Base-by-base conservation (phyloP, 2,888 invertebrate genomes). In the Scaptomyza polygonia region DNA sequence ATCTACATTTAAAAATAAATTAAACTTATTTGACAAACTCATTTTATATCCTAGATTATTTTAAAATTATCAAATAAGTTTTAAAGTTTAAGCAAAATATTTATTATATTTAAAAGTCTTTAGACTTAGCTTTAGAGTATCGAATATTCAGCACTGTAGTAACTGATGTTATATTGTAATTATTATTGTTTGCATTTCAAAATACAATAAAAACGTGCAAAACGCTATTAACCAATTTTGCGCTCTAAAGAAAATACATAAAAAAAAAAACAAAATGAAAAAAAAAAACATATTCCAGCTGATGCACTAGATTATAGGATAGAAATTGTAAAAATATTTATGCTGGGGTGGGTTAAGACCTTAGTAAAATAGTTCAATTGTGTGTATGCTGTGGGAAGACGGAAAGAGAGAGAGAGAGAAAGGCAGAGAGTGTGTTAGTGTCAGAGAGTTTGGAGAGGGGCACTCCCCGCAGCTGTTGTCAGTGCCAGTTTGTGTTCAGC, bases 181-280 rank as follows among this genome's bases (percentile, higher is more conserved):
- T 79, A 79, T 67, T 75, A 18, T 67, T 61, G 76, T 79, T 85
- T 79, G 71, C 76, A 74, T 80, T 83, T 57, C 58, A 58, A 29
- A 52, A 67, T 72, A 86, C 86, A 79, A 79, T 79, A 67, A 82
- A 82, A 82, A 79, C 63, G 59, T 67, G 82, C 56, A 74, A 68
- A 73, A 72, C 52, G 51, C 54, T 77, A 77, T 77, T 72, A 77
- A 47, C 59, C 54, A 32, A n/a, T 32, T 70, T 59, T 63, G 58
- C 51, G 51, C 51, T 59, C 29, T 18, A 29, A 36, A 12, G 14
- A 12, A 18, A 42, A 6, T 18, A 40, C 9, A 16, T 39, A 39
- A 8, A 27, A 11, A 9, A 9, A 32, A 21, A 32, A 47, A 32
- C n/a, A n/a, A n/a, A n/a, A n/a, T n/a, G n/a, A n/a, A n/a, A n/a